Base-by-base conservation (phyloP, 2,888 invertebrate species). In the Peribatodes rhomboidaria region DNA sequence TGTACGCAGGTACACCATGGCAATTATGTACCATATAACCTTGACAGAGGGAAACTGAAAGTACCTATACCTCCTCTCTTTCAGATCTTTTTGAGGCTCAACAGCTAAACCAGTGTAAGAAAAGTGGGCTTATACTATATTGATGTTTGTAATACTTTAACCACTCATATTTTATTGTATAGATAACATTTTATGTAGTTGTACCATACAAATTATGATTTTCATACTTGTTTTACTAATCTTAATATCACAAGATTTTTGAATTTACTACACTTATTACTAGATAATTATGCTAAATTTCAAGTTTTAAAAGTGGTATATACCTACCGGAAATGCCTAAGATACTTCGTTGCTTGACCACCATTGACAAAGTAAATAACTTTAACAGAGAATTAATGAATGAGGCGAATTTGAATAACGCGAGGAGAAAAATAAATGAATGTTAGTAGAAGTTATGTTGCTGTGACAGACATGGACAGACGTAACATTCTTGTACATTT, bases 351-450 rank as follows among this genome's bases (percentile, higher is more conserved):
- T 22, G 31, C 47, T 49, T 49, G 39, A 16, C 39, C 39, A 39
- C 52, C 37, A 52, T 53, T 54, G 54, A 42, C 42, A 14, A 42
- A 31, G 42, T 18, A 16, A 27, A 54, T 39, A 42, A 27, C 18
- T 16, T 44, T 44, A 11, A 18, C 11, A 33, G 14, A 42, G 11
- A 33, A 44, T 55, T 13, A 44, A 55, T 55, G 44, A 55, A 54
- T 31, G 54, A 54, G 16, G 9, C 31, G 42, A 54, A 54, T 54
- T 42, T 42, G 3, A 54, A 54, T 54, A 54, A 54, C n/a, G 0
- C n/a, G 41, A 16, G 10, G 31, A 9, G n/a, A 39, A 14, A 53
- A 31, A 42, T 13, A 22, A 13, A 52, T 18, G 22, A 16, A 50
- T n/a, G n/a, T n/a, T n/a, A n/a, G n/a, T 46, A 35, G 35, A 35